These are phyloP conservation scores for Brachirus orientalis DNA, from an alignment of 2,113 vertebrate species.

Conservation along the genomic window DNA sequence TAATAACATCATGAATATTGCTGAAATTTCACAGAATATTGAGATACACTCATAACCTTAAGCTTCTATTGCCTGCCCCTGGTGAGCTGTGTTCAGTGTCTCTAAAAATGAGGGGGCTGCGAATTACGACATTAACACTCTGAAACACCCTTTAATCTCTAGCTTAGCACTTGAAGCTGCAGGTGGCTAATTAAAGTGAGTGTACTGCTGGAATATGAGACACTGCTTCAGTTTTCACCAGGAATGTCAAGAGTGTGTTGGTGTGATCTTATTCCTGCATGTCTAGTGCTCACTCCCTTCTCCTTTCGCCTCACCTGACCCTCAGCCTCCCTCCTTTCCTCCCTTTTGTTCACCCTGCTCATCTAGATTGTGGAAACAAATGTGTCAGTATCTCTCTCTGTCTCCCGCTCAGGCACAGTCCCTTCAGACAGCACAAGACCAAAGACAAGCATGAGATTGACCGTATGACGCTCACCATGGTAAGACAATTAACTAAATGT, in stretches of 20 bases:
- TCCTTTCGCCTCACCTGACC: background rate
- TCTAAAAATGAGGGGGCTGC: too few species aligned
- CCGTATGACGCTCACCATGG: constrained; percentile 98
- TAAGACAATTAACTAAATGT: constrained; percentile 74
- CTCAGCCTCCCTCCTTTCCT: too few species aligned
- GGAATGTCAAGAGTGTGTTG: background rate
- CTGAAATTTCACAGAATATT: too few species aligned
- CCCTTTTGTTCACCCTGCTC: too few species aligned
- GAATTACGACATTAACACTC: too few species aligned
- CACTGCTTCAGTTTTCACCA: background rate
- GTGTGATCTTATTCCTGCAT: background rate
- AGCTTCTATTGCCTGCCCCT: too few species aligned
- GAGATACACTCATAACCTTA: too few species aligned
- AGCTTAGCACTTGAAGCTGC: background rate
- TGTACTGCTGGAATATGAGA: background rate
- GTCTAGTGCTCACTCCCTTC: background rate
- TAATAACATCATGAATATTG: too few species aligned
- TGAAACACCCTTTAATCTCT: too few species aligned
- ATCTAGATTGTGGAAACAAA: background rate
- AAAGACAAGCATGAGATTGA: constrained; percentile 99
- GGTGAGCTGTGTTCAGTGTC: too few species aligned
- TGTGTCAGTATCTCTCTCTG: background rate
- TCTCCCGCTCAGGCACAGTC: constrained; percentile 89
- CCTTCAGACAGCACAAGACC: constrained; percentile 99
- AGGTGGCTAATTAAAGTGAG: constrained; percentile 7